A percentile compares a stretch with the other conserved stretches of the same genome.
phyloP scores from a whole-genome alignment of 1,140 invertebrate species.

The Panulirus ornatus region DNA sequence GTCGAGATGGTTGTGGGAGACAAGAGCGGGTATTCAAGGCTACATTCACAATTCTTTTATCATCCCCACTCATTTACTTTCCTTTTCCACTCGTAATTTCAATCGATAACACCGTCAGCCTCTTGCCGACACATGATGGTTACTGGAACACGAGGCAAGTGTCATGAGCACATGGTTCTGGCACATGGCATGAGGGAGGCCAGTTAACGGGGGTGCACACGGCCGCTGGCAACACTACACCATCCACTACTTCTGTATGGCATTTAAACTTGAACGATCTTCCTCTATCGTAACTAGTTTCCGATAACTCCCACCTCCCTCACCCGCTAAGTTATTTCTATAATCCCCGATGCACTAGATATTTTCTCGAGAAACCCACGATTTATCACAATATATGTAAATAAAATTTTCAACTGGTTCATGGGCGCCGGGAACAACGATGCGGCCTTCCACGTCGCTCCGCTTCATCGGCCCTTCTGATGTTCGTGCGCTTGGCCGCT shows the following conservation, averaged over 20 bases:
- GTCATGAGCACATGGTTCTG: neutral
- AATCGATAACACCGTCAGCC: too few species aligned
- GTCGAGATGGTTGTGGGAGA: too few species aligned
- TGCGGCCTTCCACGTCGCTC: neutral
- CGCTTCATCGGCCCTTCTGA: neutral
- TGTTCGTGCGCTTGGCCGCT: neutral
- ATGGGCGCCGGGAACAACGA: neutral
- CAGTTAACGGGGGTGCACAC: neutral
- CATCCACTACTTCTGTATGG: neutral
- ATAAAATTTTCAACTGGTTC: neutral
- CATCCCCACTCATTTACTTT: too few species aligned
- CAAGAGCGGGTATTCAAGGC: neutral
- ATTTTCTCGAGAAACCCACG: neutral
- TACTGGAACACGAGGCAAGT: neutral
- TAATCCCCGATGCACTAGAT: neutral
- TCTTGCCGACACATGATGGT: neutral
- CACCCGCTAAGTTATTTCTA: neutral
- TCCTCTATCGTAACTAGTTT: neutral
- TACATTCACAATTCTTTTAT: neutral
- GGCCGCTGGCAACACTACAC: conserved; percentile 6
- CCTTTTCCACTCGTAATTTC: too few species aligned
- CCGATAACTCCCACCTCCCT: neutral
- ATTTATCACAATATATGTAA: neutral
- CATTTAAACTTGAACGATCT: conserved; percentile 29
- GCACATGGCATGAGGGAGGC: too few species aligned